Conservation (phyloP, 2,113 vertebrate genomes). For the Sinocyclocheilus grahami region DNA sequence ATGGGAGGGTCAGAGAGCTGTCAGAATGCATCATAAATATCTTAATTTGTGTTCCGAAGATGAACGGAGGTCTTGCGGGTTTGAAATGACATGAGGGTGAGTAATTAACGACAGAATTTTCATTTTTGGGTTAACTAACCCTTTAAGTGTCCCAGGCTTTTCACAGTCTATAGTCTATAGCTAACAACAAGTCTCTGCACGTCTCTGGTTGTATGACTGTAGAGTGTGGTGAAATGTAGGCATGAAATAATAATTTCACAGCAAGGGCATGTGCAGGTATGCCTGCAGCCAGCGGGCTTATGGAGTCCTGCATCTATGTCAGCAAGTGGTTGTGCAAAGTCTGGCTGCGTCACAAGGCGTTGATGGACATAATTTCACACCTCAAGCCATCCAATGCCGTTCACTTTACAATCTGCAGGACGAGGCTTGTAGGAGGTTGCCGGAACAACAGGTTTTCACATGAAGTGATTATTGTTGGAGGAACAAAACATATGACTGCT, state of each 20-base stretch:
- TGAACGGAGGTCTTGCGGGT: too few species aligned
- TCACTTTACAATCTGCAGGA: slow-evolving; percentile 38
- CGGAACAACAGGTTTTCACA: slow-evolving; percentile 43
- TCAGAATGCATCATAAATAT: too few species aligned
- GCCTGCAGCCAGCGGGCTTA: slow-evolving; percentile 35
- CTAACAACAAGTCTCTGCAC: slow-evolving; percentile 46
- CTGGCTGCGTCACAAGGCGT: slow-evolving; percentile 1
- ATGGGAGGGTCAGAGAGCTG: too few species aligned
- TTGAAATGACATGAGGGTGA: too few species aligned
- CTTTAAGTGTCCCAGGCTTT: slow-evolving; percentile 51
- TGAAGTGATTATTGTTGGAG: slow-evolving; percentile 33
- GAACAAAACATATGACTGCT: slow-evolving; percentile 30
- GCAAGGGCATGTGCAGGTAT: slow-evolving; percentile 37
- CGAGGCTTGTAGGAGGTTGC: slow-evolving; percentile 42
- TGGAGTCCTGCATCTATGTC: slow-evolving; percentile 36
- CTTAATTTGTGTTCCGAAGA: too few species aligned
- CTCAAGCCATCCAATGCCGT: slow-evolving; percentile 14
- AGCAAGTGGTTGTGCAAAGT: slow-evolving; percentile 40
- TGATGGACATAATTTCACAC: slow-evolving; percentile 52
- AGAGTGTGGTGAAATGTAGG: slow-evolving; percentile 43
- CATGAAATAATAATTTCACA: slow-evolving; percentile 49
- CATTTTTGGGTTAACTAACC: too few species aligned
- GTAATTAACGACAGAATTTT: too few species aligned
- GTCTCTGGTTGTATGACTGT: slow-evolving; percentile 27
- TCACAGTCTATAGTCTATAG: neutral